Base-by-base conservation (phyloP, 2,888 invertebrate species). In the Heliothis peltigera region DNA sequence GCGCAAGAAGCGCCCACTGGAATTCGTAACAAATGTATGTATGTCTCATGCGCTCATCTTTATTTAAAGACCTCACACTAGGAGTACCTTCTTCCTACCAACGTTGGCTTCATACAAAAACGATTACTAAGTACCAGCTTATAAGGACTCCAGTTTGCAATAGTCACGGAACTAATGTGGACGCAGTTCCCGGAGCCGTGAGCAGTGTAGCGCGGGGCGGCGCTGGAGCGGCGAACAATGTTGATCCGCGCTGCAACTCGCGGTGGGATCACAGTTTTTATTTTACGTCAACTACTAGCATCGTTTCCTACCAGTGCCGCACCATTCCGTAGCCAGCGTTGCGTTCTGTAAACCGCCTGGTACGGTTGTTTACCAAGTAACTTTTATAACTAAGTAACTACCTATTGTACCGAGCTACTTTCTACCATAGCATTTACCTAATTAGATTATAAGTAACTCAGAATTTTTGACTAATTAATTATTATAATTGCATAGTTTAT, bases 401-500 rank as follows among this genome's bases (percentile, higher is more conserved):
- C 15, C 54, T 43, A 47, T 39, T 39, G 39, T 39, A 39, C 39
- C 5, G 39, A n/a, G 6, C 10, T 4, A 39, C 39, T n/a, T 39
- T 32, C 32, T 32, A 32, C 39, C 39, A 15, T n/a, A 39, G n/a
- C 39, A n/a, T 39, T 32, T 32, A 8, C 12, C 32, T 39, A 68
- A 49, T 51, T 68, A 44, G 44, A 56, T 55, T 52, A 48, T 62
- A 18, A 46, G 8, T 17, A 52, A 49, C 46, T 61, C 25, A 35
- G 25, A 66, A 46, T 53, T 18, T 57, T 28, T 10, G 8, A 18
- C 42, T 70, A 39, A 62, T 67, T 67, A 58, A 73, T 73, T 67
- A 70, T 56, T 55, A 44, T 79, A 78, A 76, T 70, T 73, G 48
- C 70, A 73, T 70, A 63, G 49, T 61, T 53, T 39, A 28, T 25